A percentile compares a stretch with the other conserved stretches of the same genome.
Conservation (phyloP, 2,888 invertebrate species). For the Sturmia bella region DNA sequence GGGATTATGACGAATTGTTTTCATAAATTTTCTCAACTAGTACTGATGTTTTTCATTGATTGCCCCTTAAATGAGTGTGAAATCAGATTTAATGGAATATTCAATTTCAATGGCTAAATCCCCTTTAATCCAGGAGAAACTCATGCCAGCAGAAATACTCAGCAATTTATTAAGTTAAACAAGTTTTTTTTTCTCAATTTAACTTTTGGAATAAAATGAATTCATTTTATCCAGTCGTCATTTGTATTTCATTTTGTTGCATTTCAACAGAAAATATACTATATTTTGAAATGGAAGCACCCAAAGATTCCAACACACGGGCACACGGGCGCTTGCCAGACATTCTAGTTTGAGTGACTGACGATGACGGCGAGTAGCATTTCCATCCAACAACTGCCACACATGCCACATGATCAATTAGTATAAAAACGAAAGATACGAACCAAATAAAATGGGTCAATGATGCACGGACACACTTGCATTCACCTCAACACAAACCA, state of each 20-base stretch:
- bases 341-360: constrained; percentile 2
- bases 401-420: constrained; percentile 44
- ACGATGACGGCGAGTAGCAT: neutral
- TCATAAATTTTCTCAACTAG: too few relatives aligned
- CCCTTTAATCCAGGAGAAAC: neutral
- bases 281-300: constrained; percentile 23
- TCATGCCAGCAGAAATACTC: too few relatives aligned
- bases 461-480: constrained; percentile 19
- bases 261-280: neutral
- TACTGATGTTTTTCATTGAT: too few relatives aligned
- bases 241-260: neutral
- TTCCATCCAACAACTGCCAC: neutral
- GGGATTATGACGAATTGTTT: neutral
- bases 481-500: constrained; percentile 2
- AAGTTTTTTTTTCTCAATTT: too few relatives aligned
- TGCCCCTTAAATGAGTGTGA: too few relatives aligned
- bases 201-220: too few relatives aligned
- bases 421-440: constrained; percentile 20
- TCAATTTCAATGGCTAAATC: too few relatives aligned
- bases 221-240: too few relatives aligned
- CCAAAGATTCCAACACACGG: neutral
- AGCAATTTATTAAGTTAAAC: too few relatives aligned
- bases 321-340: neutral
- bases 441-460: constrained; percentile 57
- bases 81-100: too few relatives aligned